Evolutionary conservation across 2,797 vertebrate genomes (phyloP), one percentile per base, ranked within the genome.

Genomic region (Tympanoctomys barrerae): DNA sequence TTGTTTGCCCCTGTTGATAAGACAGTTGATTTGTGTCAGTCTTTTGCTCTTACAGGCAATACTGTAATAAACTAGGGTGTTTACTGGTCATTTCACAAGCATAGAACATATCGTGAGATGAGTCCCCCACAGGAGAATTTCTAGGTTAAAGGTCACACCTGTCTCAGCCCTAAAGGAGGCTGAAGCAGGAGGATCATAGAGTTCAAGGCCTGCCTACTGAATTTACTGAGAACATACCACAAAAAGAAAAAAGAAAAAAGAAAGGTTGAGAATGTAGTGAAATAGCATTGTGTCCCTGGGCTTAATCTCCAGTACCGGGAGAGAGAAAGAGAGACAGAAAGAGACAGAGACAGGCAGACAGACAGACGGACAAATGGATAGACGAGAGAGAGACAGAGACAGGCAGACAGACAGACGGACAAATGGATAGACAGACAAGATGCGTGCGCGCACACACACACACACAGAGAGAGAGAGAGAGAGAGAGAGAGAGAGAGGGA

Each of bases 11-110:
- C 64, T 79, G 31, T 79, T 89, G 93, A 91, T 91, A 85, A 81
- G 49, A 42, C 42, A 31, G 79, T 90, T 96, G 78, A 33, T 86
- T 93, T 85, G 70, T 83, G 88, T 94, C 87, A 94, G 26, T 42
- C 71, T 84, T 90, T 83, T 64, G 31, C 49, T 79, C 2, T 94
- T 71, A 84, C 70, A 80, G 78, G 68, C 7, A 71, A 33, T 94
- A 33, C 28, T n/a, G 19, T 64, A 92, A 80, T 89, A 70, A 95
- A 54, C 71, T 82, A 80, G 42, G 14, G 13, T 66, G 62, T 80
- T 39, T 39, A 77, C 7, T 18, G 49, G 13, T 77, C 42, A 84
- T 80, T 89, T 83, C 36, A 54, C 61, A 89, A 89, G 33, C 49
- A 84, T 84, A 62, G 82, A 89, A 84, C 79, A 26, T 24, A 79